These are phyloP conservation scores for Ophthalmolycus amberensis DNA, from an alignment of 2,113 vertebrate species.

Conservation along the genomic window DNA sequence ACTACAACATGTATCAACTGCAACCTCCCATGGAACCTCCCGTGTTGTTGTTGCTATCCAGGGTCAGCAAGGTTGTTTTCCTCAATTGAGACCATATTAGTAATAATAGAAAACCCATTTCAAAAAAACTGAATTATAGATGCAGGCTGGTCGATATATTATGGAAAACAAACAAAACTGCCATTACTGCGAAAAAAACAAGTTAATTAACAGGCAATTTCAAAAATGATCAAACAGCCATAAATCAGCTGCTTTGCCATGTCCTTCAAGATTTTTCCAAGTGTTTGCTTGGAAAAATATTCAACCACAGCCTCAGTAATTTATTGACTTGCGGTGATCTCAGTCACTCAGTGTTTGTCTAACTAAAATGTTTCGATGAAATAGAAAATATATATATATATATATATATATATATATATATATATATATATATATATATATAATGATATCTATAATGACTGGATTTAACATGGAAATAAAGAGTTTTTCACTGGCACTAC, in stretches of 20 bases:
- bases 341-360: not conserved
- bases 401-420: no score
- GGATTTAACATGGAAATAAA: not conserved
- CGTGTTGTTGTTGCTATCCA: not conserved
- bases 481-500: not conserved
- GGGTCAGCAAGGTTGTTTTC: not conserved
- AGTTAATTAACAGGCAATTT: conserved; percentile 24
- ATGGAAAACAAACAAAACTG: conserved; percentile 33
- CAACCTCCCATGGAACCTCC: not conserved
- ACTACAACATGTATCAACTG: conserved; percentile 40
- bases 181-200: conserved; percentile 9
- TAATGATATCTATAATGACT: no score
- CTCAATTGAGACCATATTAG: conserved; percentile 19
- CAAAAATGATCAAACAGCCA: conserved; percentile 32
- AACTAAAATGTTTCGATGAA: not conserved
- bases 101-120: conserved; percentile 58
- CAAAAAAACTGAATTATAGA: conserved; percentile 61
- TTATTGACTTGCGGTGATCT: conserved; percentile 20
- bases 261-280: not conserved
- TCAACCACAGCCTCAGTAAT: not conserved
- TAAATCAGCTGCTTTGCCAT: conserved; percentile 12
- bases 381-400: no score
- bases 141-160: conserved; percentile 27
- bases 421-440: no score
- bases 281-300: not conserved